Conservation (phyloP, 1,140 invertebrate species). For the Drosophila navojoa region DNA sequence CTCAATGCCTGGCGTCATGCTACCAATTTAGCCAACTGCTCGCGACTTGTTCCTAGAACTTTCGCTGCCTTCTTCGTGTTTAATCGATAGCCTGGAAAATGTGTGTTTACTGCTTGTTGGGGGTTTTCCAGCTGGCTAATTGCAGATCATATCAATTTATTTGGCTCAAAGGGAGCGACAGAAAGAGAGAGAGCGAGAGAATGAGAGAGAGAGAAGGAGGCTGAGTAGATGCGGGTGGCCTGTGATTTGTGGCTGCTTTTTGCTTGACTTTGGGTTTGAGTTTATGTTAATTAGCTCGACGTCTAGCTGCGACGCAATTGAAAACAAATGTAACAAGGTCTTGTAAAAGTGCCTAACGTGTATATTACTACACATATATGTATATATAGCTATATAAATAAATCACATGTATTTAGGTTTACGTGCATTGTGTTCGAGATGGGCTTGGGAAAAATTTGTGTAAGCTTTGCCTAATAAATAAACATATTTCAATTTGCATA, state of each 20-base stretch:
- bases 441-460: not conserved
- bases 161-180: not conserved
- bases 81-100: constrained; percentile 61
- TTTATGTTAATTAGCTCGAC: constrained; percentile 54
- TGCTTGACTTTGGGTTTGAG: constrained; percentile 34
- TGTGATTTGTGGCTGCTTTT: constrained; percentile 39
- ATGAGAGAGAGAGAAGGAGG: too few species aligned
- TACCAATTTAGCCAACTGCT: constrained; percentile 57
- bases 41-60: constrained; percentile 54
- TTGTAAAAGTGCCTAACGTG: not conserved
- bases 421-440: constrained; percentile 6
- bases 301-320: constrained; percentile 56
- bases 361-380: not conserved
- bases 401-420: constrained; percentile 3
- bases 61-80: constrained; percentile 65
- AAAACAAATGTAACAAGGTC: constrained; percentile 6
- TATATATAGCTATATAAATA: not conserved
- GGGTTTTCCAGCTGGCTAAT: constrained; percentile 45
- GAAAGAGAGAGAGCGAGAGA: too few species aligned
- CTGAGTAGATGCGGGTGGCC: constrained; percentile 1
- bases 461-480: not conserved
- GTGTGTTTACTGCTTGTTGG: constrained; percentile 2
- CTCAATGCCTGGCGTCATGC: constrained; percentile 74
- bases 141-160: constrained; percentile 63
- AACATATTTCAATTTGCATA: not conserved